phyloP scores from a whole-genome alignment of 2,797 vertebrate genomes.

The Neomorphus geoffroyi region DNA sequence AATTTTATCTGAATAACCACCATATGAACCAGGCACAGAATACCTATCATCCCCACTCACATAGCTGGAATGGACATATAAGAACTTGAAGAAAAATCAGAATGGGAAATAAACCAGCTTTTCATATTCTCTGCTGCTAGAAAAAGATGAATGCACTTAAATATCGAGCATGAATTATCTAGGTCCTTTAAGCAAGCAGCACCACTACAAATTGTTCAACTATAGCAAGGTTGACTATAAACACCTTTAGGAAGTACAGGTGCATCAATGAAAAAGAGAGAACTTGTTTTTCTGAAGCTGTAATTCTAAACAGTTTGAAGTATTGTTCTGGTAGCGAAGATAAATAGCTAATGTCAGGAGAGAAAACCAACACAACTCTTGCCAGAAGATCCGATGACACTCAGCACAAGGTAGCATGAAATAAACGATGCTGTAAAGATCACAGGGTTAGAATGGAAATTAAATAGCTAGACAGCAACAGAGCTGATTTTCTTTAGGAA shows the following conservation, averaged over 20 bases:
- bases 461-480: neutral
- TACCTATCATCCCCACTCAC: neutral
- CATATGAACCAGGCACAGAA: neutral
- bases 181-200: neutral
- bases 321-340: conserved; percentile 24
- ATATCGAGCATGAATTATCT: neutral
- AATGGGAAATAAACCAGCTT: neutral
- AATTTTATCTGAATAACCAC: neutral
- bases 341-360: conserved; percentile 25
- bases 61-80: neutral
- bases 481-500: neutral
- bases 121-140: neutral
- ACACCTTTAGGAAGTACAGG: neutral
- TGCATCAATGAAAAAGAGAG: neutral
- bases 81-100: neutral
- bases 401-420: neutral
- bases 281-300: conserved; percentile 5
- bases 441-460: neutral
- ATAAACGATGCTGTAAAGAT: conserved; percentile 28
- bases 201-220: neutral
- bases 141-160: neutral
- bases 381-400: conserved; percentile 20
- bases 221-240: neutral
- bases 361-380: neutral
- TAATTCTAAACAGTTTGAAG: neutral